A percentile compares a stretch with the other conserved stretches of the same genome.
phyloP scores from a whole-genome alignment of 2,888 invertebrate genomes.

The Macrophya annulata region DNA sequence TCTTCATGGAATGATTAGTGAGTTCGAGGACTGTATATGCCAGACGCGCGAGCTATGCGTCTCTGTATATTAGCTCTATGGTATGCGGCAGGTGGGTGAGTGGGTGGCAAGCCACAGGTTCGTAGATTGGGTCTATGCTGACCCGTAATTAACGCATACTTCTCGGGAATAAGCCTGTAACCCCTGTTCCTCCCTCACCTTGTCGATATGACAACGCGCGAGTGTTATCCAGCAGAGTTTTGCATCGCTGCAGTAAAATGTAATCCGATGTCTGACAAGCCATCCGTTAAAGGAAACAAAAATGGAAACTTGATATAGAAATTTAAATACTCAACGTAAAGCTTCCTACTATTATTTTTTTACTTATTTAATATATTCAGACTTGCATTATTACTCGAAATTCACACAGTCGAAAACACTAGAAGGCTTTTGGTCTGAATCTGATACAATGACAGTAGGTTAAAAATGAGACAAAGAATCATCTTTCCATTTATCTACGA shows the following conservation, averaged over 20 bases:
- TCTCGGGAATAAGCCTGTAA: constrained; percentile 60
- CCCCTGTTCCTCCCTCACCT: not conserved
- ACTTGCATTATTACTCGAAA: not conserved
- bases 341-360: no score
- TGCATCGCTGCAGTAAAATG: not conserved
- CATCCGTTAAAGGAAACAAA: not conserved
- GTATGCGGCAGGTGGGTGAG: constrained; percentile 53
- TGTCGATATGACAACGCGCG: constrained; percentile 21
- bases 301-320: no score
- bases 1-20: constrained; percentile 37
- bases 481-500: not conserved
- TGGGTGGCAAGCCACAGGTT: constrained; percentile 70
- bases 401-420: not conserved
- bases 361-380: not conserved
- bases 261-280: not conserved
- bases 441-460: not conserved
- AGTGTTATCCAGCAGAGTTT: not conserved
- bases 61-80: constrained; percentile 54
- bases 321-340: not conserved
- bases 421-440: not conserved
- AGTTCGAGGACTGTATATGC: constrained; percentile 38
- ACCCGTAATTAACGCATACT: constrained; percentile 77
- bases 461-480: not conserved
- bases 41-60: constrained; percentile 43
- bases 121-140: constrained; percentile 71